These are phyloP conservation scores for Mycalesis mineus DNA, from an alignment of 2,888 invertebrate species.

Conservation along the genomic window DNA sequence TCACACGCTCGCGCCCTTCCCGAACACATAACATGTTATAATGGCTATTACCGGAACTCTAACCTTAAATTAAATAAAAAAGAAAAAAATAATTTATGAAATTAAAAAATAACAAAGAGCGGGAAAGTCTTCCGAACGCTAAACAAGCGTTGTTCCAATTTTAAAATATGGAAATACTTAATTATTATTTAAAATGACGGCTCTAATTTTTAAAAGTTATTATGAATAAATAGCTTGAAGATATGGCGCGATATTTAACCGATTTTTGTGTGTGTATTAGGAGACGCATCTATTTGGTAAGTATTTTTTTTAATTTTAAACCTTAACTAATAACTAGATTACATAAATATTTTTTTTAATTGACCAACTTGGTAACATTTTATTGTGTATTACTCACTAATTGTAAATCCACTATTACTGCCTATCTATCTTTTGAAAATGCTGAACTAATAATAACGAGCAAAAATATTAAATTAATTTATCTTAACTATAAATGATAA, in stretches of 20 bases:
- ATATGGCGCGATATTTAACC: conserved; percentile 41
- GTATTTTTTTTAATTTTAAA: conserved; percentile 27
- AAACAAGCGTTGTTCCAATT: background rate
- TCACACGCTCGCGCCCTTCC: conserved; percentile 37
- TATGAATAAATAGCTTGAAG: conserved; percentile 8
- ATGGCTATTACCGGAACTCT: conserved; percentile 22
- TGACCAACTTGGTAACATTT: no score
- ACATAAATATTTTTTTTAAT: no score
- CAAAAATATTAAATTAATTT: no score
- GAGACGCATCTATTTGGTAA: conserved; percentile 59
- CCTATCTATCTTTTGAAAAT: no score
- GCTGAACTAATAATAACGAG: no score
- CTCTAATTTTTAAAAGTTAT: background rate
- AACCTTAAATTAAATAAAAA: conserved; percentile 9
- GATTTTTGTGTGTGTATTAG: conserved; percentile 47
- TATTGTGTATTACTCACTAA: no score
- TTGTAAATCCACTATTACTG: no score
- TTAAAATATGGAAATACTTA: background rate
- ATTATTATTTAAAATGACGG: background rate
- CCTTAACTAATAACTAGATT: background rate
- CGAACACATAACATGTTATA: conserved; percentile 31
- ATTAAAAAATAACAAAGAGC: conserved; percentile 23
- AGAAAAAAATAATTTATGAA: conserved; percentile 12
- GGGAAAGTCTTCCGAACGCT: conserved; percentile 25
- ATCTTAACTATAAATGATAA: no score